These are phyloP conservation scores for Eurosta solidaginis DNA, from an alignment of 1,140 invertebrate species.

Conservation along the genomic window DNA sequence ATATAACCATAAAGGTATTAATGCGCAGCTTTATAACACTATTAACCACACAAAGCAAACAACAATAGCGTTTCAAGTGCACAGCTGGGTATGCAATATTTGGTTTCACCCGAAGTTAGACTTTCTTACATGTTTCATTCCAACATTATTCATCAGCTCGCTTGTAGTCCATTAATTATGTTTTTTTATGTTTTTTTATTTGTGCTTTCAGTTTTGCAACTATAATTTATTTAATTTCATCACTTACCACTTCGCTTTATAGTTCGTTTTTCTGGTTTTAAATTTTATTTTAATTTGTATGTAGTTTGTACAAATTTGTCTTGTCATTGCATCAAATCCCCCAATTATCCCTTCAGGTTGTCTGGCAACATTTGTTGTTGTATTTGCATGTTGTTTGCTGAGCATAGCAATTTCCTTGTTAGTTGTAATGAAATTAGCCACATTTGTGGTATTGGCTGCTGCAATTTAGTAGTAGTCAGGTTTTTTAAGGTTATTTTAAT, in stretches of 20 bases:
- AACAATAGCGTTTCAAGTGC: no score
- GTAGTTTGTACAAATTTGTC: slow-evolving; percentile 21
- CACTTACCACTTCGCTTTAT: slow-evolving; percentile 8
- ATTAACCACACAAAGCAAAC: no score
- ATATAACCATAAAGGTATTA: no score
- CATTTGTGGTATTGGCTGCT: not conserved
- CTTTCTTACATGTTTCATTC: no score
- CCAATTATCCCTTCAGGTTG: slow-evolving; percentile 14
- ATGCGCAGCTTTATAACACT: no score
- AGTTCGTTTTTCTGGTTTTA: not conserved
- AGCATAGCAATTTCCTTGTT: not conserved
- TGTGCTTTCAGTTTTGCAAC: not conserved
- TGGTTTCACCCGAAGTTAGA: no score
- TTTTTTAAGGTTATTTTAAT: not conserved
- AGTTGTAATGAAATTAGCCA: slow-evolving; percentile 1
- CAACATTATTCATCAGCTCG: no score
- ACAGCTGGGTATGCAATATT: no score
- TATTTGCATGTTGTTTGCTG: not conserved
- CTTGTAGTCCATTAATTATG: not conserved
- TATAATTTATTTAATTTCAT: slow-evolving; percentile 18
- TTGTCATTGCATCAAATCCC: slow-evolving; percentile 25
- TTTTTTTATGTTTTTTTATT: not conserved
- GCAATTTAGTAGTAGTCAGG: not conserved
- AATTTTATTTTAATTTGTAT: not conserved
- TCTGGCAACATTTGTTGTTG: not conserved